phyloP scores from a whole-genome alignment of 2,113 vertebrate genomes.

The Phyllostomus discolor region DNA sequence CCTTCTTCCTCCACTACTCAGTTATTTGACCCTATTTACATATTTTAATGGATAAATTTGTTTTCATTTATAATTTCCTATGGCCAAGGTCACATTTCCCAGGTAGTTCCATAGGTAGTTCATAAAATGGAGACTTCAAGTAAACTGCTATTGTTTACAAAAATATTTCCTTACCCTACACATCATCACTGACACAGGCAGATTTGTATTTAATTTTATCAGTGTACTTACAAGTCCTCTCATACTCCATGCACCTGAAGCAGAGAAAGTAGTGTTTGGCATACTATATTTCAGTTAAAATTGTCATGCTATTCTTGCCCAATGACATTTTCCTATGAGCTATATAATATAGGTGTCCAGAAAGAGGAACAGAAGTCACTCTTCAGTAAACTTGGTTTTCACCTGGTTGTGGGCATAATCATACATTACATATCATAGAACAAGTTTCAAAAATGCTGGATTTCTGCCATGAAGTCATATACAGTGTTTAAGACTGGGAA shows the following conservation, averaged over 20 bases:
- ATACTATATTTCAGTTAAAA: not conserved
- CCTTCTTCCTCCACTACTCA: not conserved
- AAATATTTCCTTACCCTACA: not conserved
- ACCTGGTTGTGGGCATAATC: not conserved
- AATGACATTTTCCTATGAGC: not conserved
- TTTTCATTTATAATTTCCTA: not conserved
- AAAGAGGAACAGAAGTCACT: not conserved
- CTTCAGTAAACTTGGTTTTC: not conserved
- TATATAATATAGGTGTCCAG: not conserved
- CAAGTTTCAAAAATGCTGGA: not conserved
- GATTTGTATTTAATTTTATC: not conserved
- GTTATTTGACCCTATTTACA: not conserved
- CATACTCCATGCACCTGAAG: not conserved
- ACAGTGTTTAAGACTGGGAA: not conserved
- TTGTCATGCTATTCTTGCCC: not conserved
- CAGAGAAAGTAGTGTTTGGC: not conserved
- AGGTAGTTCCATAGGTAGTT: not conserved
- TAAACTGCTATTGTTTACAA: not conserved
- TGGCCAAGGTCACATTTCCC: not conserved
- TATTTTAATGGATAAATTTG: not conserved
- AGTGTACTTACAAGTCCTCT: not conserved
- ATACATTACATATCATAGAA: not conserved
- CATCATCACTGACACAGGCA: not conserved
- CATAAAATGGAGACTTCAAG: not conserved
- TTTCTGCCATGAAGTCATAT: not conserved